Conservation (phyloP, 2,113 vertebrate genomes). For the Myocastor coypus region DNA sequence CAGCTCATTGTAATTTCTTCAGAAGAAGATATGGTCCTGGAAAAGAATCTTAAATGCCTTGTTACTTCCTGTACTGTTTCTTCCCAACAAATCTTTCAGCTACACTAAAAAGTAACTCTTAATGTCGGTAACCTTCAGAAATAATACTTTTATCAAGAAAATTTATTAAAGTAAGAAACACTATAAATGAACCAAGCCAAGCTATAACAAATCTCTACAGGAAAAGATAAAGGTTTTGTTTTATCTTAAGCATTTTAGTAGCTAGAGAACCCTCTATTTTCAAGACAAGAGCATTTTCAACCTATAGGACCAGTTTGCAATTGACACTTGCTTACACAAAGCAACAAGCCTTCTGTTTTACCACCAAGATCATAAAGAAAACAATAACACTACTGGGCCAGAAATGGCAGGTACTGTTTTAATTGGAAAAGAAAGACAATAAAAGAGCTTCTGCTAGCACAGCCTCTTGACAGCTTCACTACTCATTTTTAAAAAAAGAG, state of each 20-base stretch:
- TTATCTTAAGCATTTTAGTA: conserved; percentile 26
- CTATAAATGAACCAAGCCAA: conserved; percentile 41
- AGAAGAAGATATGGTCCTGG: background rate
- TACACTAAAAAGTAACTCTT: background rate
- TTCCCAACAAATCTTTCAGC: background rate
- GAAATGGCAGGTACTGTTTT: background rate
- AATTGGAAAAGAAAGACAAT: background rate
- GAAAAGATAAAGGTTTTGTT: conserved; percentile 48
- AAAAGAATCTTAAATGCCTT: background rate
- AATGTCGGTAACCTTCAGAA: conserved; percentile 20
- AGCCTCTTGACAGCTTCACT: background rate
- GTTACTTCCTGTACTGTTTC: background rate
- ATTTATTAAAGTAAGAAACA: conserved; percentile 25
- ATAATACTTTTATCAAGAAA: conserved; percentile 49
- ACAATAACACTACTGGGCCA: background rate
- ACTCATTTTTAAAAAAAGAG: background rate
- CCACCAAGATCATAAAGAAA: background rate
- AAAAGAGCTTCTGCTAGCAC: background rate
- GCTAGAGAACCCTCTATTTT: background rate
- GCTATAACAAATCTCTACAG: background rate
- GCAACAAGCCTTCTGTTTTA: background rate
- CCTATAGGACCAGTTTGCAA: background rate
- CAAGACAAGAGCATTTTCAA: conserved; percentile 42
- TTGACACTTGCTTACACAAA: conserved; percentile 1
- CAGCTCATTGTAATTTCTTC: background rate